phyloP scores from a whole-genome alignment of 2,888 invertebrate genomes.

The Lochmaea crataegi region DNA sequence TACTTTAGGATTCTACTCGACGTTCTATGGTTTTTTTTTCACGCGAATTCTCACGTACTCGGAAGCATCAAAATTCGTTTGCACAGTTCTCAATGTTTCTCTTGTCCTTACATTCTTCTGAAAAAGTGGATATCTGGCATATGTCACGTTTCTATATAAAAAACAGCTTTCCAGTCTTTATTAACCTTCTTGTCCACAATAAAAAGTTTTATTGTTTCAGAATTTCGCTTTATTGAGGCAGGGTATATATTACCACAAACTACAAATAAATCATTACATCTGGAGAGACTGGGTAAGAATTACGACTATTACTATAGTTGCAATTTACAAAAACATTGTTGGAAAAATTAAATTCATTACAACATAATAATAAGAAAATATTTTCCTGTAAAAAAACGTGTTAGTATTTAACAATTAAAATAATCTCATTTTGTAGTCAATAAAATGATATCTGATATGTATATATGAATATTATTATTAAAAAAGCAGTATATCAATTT shows the following conservation, averaged over 20 bases:
- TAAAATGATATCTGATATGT: too few species aligned
- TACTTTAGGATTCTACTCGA: slow-evolving; percentile 18
- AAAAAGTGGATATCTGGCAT: slow-evolving; percentile 29
- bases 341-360: too few species aligned
- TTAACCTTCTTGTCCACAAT: slow-evolving; percentile 16
- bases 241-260: slow-evolving; percentile 1
- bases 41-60: slow-evolving; percentile 21
- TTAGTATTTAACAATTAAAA: too few species aligned
- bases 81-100: slow-evolving; percentile 28
- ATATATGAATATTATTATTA: too few species aligned
- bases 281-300: not conserved
- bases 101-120: slow-evolving; percentile 22
- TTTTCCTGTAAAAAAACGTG: too few species aligned
- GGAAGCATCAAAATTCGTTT: slow-evolving; percentile 28
- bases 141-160: slow-evolving; percentile 30
- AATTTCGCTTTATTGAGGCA: not conserved
- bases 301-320: too few species aligned
- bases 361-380: too few species aligned
- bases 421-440: too few species aligned
- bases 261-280: not conserved
- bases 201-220: slow-evolving; percentile 16
- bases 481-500: too few species aligned
- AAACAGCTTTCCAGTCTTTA: slow-evolving; percentile 24
- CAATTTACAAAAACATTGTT: too few species aligned
- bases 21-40: slow-evolving; percentile 18